Evolutionary conservation across 2,888 invertebrate species (phyloP).

Genomic region (Galerucella pusilla): DNA sequence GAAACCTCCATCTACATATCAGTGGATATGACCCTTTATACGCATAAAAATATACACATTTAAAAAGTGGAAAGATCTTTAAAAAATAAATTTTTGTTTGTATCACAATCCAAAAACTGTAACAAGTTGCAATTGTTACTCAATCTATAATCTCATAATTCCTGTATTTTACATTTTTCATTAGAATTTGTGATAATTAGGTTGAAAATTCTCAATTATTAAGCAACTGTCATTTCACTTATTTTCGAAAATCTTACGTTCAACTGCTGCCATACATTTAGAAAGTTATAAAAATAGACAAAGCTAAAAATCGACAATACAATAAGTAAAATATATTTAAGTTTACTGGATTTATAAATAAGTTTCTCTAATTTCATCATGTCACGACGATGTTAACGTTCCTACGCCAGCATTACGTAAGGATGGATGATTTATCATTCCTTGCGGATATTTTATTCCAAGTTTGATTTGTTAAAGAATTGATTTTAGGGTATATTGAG

Average conservation of each 20-base stretch:
- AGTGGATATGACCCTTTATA: too few species aligned
- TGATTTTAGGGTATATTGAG: not conserved
- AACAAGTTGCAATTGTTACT: too few species aligned
- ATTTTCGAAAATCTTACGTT: not conserved
- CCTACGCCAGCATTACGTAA: conserved; percentile 3
- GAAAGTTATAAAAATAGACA: conserved; percentile 7
- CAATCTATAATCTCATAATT: too few species aligned
- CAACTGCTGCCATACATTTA: not conserved
- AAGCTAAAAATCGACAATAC: conserved; percentile 16
- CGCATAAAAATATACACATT: too few species aligned
- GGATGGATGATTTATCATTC: not conserved
- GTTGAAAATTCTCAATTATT: not conserved
- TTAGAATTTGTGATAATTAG: not conserved
- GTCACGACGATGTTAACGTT: conserved; percentile 5
- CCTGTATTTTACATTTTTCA: too few species aligned
- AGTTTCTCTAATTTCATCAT: not conserved
- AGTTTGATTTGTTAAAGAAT: not conserved
- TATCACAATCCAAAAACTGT: too few species aligned
- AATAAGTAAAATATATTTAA: not conserved
- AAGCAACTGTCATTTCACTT: not conserved
- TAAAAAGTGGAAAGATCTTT: too few species aligned
- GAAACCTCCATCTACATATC: too few species aligned
- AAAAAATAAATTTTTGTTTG: too few species aligned
- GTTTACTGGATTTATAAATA: conserved; percentile 3
- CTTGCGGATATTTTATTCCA: not conserved